Conservation (phyloP, 1,140 invertebrate genomes). For the Delia radicum region DNA sequence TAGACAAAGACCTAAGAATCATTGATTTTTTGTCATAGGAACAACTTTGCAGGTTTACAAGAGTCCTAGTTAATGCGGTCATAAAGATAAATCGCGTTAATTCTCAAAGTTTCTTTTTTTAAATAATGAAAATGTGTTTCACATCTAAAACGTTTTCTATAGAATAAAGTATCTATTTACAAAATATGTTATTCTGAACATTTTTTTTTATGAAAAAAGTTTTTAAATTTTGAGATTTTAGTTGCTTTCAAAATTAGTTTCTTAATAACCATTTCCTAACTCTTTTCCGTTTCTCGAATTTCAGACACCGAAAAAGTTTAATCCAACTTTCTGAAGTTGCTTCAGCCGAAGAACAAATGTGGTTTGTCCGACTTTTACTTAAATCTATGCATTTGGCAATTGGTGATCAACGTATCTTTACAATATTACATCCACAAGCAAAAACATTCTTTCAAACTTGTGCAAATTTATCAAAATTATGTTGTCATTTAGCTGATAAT, state of each 20-base stretch:
- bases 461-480: conserved; percentile 70
- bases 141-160: no score
- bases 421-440: conserved; percentile 76
- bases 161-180: no score
- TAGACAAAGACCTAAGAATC: no score
- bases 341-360: conserved; percentile 79
- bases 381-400: conserved; percentile 79
- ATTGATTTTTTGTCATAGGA: no score
- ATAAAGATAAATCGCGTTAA: no score
- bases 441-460: conserved; percentile 73
- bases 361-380: conserved; percentile 84
- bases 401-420: conserved; percentile 69
- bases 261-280: background rate
- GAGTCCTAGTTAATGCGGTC: no score
- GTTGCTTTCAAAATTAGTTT: background rate
- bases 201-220: no score
- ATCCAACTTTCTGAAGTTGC: conserved; percentile 61
- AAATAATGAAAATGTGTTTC: no score
- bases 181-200: background rate
- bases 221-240: background rate
- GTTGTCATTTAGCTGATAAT: conserved; percentile 39
- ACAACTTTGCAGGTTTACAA: no score
- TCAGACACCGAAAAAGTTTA: conserved; percentile 60
- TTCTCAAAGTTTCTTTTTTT: no score
- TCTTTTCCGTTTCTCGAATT: conserved; percentile 31